These are phyloP conservation scores for Lemur catta DNA, from an alignment of 2,797 vertebrate genomes.

Conservation along the genomic window DNA sequence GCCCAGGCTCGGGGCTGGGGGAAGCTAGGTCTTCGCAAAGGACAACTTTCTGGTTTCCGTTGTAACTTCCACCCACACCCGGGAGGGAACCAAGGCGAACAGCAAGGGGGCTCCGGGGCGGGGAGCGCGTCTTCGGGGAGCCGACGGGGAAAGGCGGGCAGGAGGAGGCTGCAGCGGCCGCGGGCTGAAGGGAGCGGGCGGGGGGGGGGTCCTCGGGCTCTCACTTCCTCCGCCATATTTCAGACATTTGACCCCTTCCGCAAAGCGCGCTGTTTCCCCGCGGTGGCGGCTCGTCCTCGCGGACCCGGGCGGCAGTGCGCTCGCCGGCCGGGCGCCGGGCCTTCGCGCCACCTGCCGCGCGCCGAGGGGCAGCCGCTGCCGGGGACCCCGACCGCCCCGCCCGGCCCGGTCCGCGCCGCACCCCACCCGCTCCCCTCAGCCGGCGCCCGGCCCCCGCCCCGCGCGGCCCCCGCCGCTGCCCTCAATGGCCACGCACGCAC, in stretches of 20 bases:
- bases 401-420: constrained; percentile 45
- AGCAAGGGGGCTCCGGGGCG: background rate
- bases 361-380: background rate
- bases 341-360: constrained; percentile 74
- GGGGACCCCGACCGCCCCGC: background rate
- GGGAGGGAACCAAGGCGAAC: background rate
- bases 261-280: constrained; percentile 63
- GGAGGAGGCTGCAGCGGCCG: background rate
- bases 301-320: background rate
- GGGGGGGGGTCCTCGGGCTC: constrained; percentile 73
- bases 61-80: constrained; percentile 72
- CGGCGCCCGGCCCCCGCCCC: constrained; percentile 65
- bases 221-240: constrained; percentile 85
- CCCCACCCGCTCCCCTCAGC: constrained; percentile 68
- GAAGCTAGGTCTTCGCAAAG: background rate
- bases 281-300: constrained; percentile 31
- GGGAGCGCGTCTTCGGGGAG: constrained; percentile 19
- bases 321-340: background rate
- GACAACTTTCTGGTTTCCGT: constrained; percentile 77
- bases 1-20: background rate
- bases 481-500: constrained; percentile 32
- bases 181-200: background rate
- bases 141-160: background rate
- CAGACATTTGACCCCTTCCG: constrained; percentile 79
- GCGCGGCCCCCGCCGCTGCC: constrained; percentile 38